Evolutionary conservation across 1,140 invertebrate genomes (phyloP).

Genomic region (Physella acuta): DNA sequence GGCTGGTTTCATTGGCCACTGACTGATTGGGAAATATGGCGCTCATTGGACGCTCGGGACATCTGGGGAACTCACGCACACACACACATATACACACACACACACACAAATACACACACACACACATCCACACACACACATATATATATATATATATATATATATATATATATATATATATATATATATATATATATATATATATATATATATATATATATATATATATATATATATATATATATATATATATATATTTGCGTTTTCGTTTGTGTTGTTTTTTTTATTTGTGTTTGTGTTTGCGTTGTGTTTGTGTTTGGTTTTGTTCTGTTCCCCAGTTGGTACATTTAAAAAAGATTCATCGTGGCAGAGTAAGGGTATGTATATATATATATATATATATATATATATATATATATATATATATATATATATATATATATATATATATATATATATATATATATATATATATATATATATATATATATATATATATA

Average conservation of each 20-base stretch:
- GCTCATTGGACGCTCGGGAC: too few relatives aligned
- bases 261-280: background rate
- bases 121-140: too few relatives aligned
- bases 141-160: slow-evolving; percentile 8
- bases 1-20: too few relatives aligned
- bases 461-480: slow-evolving; percentile 7
- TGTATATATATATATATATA: background rate
- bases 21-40: too few relatives aligned
- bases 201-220: slow-evolving; percentile 8
- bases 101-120: too few relatives aligned
- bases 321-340: too few relatives aligned
- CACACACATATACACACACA: too few relatives aligned
- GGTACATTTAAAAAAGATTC: too few relatives aligned
- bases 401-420: slow-evolving; percentile 8
- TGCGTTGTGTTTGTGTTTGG: too few relatives aligned
- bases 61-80: too few relatives aligned
- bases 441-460: slow-evolving; percentile 8
- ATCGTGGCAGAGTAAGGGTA: too few relatives aligned
- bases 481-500: background rate
- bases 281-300: too few relatives aligned
- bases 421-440: slow-evolving; percentile 8
- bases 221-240: background rate
- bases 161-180: slow-evolving; percentile 8
- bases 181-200: slow-evolving; percentile 8
- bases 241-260: slow-evolving; percentile 6